phyloP scores from a whole-genome alignment of 2,113 vertebrate species.

The Opisthocomus hoazin region DNA sequence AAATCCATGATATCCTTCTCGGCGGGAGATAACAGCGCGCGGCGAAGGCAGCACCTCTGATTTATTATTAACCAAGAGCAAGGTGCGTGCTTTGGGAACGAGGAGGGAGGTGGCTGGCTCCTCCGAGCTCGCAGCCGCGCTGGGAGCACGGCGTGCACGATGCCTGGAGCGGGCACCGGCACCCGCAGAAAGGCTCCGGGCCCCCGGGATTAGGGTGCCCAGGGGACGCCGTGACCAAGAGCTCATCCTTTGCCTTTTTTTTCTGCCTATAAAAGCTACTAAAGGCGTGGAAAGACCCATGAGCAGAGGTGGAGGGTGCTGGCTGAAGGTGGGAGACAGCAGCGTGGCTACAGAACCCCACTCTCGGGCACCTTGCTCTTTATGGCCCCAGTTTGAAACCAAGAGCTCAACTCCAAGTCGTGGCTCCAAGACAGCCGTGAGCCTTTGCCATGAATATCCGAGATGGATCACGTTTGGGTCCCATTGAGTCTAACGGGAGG shows the following conservation, averaged over 20 bases:
- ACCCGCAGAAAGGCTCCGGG: accelerated
- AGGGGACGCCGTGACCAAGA: neutral
- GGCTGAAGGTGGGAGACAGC: neutral
- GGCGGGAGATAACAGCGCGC: neutral
- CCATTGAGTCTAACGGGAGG: neutral
- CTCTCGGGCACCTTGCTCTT: neutral
- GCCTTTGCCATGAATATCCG: neutral
- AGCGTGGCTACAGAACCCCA: neutral
- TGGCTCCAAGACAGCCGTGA: neutral
- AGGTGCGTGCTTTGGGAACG: neutral
- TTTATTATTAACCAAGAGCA: neutral
- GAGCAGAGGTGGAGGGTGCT: accelerated
- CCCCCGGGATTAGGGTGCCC: neutral
- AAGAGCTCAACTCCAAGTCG: neutral
- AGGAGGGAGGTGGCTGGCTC: neutral
- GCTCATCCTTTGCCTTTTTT: no score
- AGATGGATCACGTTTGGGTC: neutral
- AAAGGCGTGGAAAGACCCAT: accelerated
- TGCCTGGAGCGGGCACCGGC: neutral
- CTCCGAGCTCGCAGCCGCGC: neutral
- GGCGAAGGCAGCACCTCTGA: neutral
- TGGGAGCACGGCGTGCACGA: accelerated
- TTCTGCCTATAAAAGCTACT: neutral
- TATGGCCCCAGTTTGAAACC: neutral
- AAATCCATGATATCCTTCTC: neutral